Base-by-base conservation (phyloP, 2,113 vertebrate species). In the Euleptes europaea region DNA sequence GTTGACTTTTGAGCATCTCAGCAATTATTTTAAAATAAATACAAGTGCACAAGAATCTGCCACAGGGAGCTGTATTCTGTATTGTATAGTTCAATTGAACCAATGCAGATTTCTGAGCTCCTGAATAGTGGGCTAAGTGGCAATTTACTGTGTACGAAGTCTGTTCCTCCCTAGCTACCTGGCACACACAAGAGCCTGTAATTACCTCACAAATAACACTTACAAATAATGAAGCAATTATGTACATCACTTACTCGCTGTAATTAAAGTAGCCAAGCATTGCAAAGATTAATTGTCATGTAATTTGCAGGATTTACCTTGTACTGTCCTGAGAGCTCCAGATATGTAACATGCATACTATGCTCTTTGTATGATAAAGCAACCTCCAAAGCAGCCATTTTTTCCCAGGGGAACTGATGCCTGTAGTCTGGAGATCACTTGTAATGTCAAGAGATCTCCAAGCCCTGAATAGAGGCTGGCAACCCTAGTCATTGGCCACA, bases 201-300 rank as follows among this genome's bases (percentile, higher is more conserved):
- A 94, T 91, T 92, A 89, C 11, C 66, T 88, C 78, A 87, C 49
- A 94, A 90, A 91, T 79, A 87, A 35, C 70, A 88, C 88, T 93
- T 90, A 76, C 80, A 92, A 90, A 90, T 75, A 90, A 91, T 86
- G 85, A 90, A 93, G 54, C 42, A 91, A 87, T 90, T 94, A 81
- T 31, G 63, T 84, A 91, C 40, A 78, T 88, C 7, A 79, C 84
- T 90, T 81, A 88, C 44, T 72, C 84, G 80, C 40, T 79, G 40
- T 86, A 89, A 90, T n/a, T 92, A 78, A 90, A 90, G 49, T 85
- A 87, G 88, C 63, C n/a, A 84, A 91, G 78, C 82, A 90, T 85
- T 82, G 54, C 0, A 87, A 90, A 91, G 67, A 80, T 63, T 86
- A 81, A 88, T 89, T 89, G 67, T 42, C 69, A 84, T 86, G 2